phyloP scores from a whole-genome alignment of 2,888 invertebrate genomes.

The Eledona agricola region DNA sequence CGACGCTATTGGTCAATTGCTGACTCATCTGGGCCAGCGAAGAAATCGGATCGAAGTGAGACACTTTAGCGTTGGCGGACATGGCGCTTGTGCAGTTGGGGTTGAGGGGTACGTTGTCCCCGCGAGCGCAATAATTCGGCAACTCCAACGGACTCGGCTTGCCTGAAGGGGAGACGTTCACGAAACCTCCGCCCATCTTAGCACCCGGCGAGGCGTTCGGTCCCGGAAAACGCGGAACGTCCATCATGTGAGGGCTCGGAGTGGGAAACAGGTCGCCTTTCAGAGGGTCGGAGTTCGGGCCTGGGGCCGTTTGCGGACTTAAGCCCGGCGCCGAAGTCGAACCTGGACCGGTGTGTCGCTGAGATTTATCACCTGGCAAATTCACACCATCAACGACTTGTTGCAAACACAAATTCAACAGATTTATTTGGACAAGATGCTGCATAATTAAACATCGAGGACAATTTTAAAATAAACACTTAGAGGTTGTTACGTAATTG shows the following conservation, averaged over 20 bases:
- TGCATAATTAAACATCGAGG: neutral
- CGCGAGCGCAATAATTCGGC: constrained; percentile 63
- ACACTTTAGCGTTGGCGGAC: constrained; percentile 69
- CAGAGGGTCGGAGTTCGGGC: constrained; percentile 58
- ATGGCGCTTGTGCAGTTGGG: constrained; percentile 69
- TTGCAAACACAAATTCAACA: neutral
- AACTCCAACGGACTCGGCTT: constrained; percentile 59
- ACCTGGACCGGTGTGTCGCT: constrained; percentile 54
- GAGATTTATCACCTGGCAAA: constrained; percentile 57
- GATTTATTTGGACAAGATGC: neutral
- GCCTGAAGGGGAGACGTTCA: constrained; percentile 61
- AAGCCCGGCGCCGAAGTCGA: constrained; percentile 56
- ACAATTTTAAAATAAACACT: too few relatives aligned
- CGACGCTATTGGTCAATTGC: constrained; percentile 82
- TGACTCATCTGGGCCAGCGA: constrained; percentile 96
- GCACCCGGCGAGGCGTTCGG: constrained; percentile 60
- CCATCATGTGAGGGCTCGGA: constrained; percentile 61
- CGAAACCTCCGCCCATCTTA: constrained; percentile 61
- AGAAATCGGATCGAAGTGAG: constrained; percentile 91
- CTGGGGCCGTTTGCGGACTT: constrained; percentile 60
- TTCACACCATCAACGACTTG: constrained; percentile 13
- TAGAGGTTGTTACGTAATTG: too few relatives aligned
- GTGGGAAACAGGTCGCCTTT: constrained; percentile 60
- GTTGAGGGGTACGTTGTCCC: constrained; percentile 73
- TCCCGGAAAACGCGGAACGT: constrained; percentile 65